Evolutionary conservation across 2,797 vertebrate genomes (phyloP).

Genomic region (Artibeus lituratus): DNA sequence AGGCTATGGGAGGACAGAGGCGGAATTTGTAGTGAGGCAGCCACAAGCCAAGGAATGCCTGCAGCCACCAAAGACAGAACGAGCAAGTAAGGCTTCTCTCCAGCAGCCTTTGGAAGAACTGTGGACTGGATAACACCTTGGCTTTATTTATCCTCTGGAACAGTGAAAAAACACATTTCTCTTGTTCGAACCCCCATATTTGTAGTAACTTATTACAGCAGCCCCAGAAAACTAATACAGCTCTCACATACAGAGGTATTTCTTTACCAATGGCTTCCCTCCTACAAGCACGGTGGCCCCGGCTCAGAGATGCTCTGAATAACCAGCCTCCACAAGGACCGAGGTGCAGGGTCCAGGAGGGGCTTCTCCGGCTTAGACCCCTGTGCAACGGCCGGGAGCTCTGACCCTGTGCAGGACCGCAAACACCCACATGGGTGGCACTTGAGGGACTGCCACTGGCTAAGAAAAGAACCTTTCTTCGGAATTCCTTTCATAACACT

Average conservation of each 20-base stretch:
- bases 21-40: neutral
- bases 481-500: neutral
- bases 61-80: neutral
- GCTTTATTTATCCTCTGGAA: neutral
- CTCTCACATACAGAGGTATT: neutral
- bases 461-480: neutral
- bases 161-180: neutral
- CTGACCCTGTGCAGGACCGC: neutral
- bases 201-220: neutral
- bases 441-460: neutral
- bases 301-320: neutral
- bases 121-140: neutral
- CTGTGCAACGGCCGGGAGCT: accelerated
- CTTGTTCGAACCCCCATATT: neutral
- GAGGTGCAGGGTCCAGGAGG: neutral
- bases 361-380: neutral
- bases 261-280: neutral
- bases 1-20: neutral
- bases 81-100: neutral
- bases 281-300: neutral
- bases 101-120: neutral
- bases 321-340: neutral
- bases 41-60: neutral
- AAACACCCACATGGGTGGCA: neutral
- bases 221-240: neutral